A percentile compares a stretch with the other conserved stretches of the same genome.
Conservation (phyloP, 2,113 vertebrate genomes). For the Perca fluviatilis region DNA sequence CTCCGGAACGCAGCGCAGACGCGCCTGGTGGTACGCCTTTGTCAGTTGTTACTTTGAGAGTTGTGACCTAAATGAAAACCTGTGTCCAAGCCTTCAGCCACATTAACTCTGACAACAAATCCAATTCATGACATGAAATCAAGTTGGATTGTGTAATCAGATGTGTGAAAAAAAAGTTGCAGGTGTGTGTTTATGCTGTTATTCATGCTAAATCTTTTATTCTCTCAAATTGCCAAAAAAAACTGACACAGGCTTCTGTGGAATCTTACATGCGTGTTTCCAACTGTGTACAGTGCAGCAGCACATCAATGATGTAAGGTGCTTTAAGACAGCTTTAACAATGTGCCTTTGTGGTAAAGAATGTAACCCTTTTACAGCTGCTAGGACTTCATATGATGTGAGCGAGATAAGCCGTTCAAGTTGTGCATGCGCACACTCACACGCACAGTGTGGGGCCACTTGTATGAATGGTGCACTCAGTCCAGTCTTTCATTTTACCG, state of each 20-base stretch:
- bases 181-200: background rate
- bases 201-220: background rate
- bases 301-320: background rate
- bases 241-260: background rate
- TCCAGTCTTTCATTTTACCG: conserved; percentile 65
- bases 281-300: background rate
- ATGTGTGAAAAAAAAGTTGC: background rate
- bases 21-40: too few relatives aligned
- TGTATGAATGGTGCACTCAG: conserved; percentile 39
- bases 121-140: background rate
- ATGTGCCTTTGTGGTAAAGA: conserved; percentile 66
- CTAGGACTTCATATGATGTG: conserved; percentile 52
- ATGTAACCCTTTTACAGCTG: conserved; percentile 50
- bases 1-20: too few relatives aligned
- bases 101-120: background rate
- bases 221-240: background rate
- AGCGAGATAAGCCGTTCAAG: conserved; percentile 61
- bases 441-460: conserved; percentile 46
- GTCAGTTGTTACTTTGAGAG: background rate
- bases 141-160: background rate
- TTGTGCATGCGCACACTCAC: conserved; percentile 10
- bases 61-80: too few relatives aligned
- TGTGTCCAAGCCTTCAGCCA: background rate
- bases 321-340: conserved; percentile 44
- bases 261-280: background rate